Conservation (phyloP, 2,888 invertebrate genomes). For the Archips crataeganus region DNA sequence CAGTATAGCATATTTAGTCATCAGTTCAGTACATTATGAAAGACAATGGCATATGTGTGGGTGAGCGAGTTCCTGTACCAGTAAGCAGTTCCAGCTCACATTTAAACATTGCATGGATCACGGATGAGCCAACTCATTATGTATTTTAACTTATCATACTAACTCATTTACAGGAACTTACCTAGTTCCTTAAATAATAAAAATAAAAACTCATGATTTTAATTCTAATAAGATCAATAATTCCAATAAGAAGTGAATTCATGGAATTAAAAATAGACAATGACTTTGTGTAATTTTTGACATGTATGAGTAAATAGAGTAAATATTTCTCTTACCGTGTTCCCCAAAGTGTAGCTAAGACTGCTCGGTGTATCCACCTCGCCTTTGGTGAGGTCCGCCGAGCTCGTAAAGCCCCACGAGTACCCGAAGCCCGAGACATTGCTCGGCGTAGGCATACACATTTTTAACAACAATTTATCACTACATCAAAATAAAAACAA, state of each 20-base stretch:
- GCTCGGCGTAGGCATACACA: slow-evolving; percentile 85
- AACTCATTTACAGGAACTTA: not conserved
- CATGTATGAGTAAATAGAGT: not conserved
- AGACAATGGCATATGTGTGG: not conserved
- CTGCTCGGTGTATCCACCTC: slow-evolving; percentile 83
- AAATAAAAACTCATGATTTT: not conserved
- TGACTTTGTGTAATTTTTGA: not conserved
- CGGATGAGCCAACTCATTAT: not conserved
- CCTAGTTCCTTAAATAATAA: not conserved
- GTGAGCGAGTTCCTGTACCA: not conserved
- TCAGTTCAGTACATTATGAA: not conserved
- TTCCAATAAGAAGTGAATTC: not conserved
- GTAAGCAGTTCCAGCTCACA: not conserved
- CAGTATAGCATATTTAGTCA: not conserved
- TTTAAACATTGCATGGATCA: not conserved
- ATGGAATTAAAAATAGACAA: not conserved
- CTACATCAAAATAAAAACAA: slow-evolving; percentile 68
- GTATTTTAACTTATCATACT: not conserved
- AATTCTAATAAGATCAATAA: not conserved
- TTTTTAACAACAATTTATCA: slow-evolving; percentile 65
- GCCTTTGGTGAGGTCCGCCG: slow-evolving; percentile 80
- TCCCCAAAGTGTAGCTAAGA: slow-evolving; percentile 81
- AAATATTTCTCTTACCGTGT: slow-evolving; percentile 67
- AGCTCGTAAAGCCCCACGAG: slow-evolving; percentile 82
- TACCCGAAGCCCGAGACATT: slow-evolving; percentile 84